Percentiles rank a stretch among this genome's conserved stretches.
These are phyloP conservation scores for Xylota segnis DNA, from an alignment of 2,888 invertebrate genomes.

Conservation along the genomic window DNA sequence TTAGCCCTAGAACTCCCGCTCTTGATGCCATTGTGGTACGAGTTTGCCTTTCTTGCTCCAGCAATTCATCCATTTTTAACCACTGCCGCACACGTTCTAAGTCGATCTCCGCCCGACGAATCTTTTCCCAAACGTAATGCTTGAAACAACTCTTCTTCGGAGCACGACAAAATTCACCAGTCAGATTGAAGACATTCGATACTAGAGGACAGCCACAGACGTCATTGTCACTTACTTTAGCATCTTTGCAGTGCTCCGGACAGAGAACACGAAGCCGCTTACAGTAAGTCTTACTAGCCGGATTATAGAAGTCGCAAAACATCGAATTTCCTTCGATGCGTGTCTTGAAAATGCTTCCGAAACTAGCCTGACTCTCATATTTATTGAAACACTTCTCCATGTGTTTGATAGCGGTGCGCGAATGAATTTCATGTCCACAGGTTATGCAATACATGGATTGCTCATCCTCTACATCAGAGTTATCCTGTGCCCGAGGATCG, in stretches of 20 bases:
- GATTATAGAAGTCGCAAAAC: slow-evolving; percentile 98
- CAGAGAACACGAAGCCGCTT: slow-evolving; percentile 97
- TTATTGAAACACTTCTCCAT: slow-evolving; percentile 99
- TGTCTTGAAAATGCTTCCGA: slow-evolving; percentile 97
- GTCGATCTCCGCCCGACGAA: slow-evolving; percentile 96
- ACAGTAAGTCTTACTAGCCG: slow-evolving; percentile 95
- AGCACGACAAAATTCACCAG: slow-evolving; percentile 93
- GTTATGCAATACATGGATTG: slow-evolving; percentile 97
- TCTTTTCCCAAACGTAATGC: slow-evolving; percentile 98
- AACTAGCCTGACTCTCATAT: slow-evolving; percentile 98
- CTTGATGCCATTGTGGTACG: slow-evolving; percentile 90
- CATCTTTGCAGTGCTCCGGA: slow-evolving; percentile 98
- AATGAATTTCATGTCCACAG: slow-evolving; percentile 97
- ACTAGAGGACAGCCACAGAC: slow-evolving; percentile 98
- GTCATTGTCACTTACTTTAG: slow-evolving; percentile 93
- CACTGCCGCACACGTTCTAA: slow-evolving; percentile 96
- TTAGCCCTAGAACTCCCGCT: slow-evolving; percentile 95
- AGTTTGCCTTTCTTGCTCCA: slow-evolving; percentile 96
- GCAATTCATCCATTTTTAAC: slow-evolving; percentile 96
- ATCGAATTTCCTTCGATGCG: slow-evolving; percentile 97
- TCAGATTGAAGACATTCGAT: slow-evolving; percentile 92
- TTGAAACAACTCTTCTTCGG: slow-evolving; percentile 96
- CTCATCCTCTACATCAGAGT: slow-evolving; percentile 88
- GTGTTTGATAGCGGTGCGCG: slow-evolving; percentile 95
- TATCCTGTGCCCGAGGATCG: slow-evolving; percentile 87